These are phyloP conservation scores for Drosophila macrospina DNA, from an alignment of 2,888 invertebrate species.

Conservation along the genomic window DNA sequence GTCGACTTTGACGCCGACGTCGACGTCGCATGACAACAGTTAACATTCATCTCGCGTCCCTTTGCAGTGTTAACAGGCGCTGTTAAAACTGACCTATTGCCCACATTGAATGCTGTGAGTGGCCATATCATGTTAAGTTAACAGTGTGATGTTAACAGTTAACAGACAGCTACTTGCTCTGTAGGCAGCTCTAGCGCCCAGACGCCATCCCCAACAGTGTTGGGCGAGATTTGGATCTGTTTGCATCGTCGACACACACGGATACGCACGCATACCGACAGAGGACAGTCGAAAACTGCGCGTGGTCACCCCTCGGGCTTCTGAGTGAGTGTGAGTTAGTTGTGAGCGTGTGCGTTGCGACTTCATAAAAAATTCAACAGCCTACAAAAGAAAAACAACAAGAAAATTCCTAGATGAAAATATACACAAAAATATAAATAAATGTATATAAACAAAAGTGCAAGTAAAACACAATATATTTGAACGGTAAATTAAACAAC, in stretches of 20 bases:
- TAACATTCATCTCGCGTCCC: constrained; percentile 6
- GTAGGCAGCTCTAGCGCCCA: constrained; percentile 35
- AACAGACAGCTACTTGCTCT: constrained; percentile 12
- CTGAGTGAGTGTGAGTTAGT: constrained; percentile 23
- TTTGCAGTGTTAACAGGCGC: constrained; percentile 20
- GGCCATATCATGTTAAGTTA: constrained; percentile 36
- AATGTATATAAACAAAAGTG: constrained; percentile 50
- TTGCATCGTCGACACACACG: constrained; percentile 51
- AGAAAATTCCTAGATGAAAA: constrained; percentile 26
- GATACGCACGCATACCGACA: constrained; percentile 28
- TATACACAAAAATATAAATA: constrained; percentile 42
- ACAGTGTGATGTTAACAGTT: constrained; percentile 37
- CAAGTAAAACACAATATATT: constrained; percentile 36
- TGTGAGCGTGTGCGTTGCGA: constrained; percentile 41
- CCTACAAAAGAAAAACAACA: constrained; percentile 55
- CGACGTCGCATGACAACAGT: constrained; percentile 8
- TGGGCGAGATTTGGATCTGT: constrained; percentile 77
- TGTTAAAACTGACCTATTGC: constrained; percentile 72
- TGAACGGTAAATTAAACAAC: constrained; percentile 48
- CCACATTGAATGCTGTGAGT: constrained; percentile 37
- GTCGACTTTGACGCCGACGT: constrained; percentile 1
- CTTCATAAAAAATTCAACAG: constrained; percentile 73
- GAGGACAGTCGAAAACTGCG: constrained; percentile 57
- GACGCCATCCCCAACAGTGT: constrained; percentile 64
- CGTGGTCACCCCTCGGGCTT: constrained; percentile 43